Base-by-base conservation (phyloP, 2,888 invertebrate genomes). In the Gymnocheta viridis region DNA sequence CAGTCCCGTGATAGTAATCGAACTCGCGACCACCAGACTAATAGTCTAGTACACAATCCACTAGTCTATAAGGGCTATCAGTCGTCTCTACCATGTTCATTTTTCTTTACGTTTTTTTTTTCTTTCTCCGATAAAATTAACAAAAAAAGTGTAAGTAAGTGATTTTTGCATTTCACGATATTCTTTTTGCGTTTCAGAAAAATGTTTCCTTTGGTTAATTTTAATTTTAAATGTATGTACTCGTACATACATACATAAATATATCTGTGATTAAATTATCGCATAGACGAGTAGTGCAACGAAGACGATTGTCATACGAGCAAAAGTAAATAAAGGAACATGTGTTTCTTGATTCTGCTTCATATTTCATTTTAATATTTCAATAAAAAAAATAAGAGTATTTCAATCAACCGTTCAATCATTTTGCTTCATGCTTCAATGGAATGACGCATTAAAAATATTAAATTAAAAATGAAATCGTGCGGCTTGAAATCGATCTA, bases 111-210 rank as follows among this genome's bases (percentile, higher is more conserved):
- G n/a, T n/a, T n/a, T n/a, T n/a, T n/a, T n/a, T n/a, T n/a, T n/a
- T n/a, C n/a, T n/a, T n/a, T n/a, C n/a, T n/a, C n/a, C n/a, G n/a
- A n/a, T n/a, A n/a, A n/a, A n/a, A n/a, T n/a, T n/a, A n/a, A n/a
- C n/a, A n/a, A n/a, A n/a, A n/a, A n/a, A n/a, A n/a, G n/a, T n/a
- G n/a, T n/a, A n/a, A n/a, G n/a, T n/a, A n/a, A n/a, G n/a, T n/a
- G n/a, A n/a, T n/a, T n/a, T n/a, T n/a, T n/a, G n/a, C n/a, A n/a
- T n/a, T n/a, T n/a, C n/a, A n/a, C n/a, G n/a, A 54, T 47, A 38
- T 56, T 47, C 47, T 58, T 72, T 82, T 77, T 82, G 76, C 76
- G 82, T 70, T 44, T 47, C 47, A 70, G 70, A 29, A 64, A 74
- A 54, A 47, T 47, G 5, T 1, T 44, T 44, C 17, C n/a, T 44